Percentiles rank a stretch among this genome's conserved stretches.
Conservation (phyloP, 2,888 invertebrate genomes). For the Drosophila yooni region DNA sequence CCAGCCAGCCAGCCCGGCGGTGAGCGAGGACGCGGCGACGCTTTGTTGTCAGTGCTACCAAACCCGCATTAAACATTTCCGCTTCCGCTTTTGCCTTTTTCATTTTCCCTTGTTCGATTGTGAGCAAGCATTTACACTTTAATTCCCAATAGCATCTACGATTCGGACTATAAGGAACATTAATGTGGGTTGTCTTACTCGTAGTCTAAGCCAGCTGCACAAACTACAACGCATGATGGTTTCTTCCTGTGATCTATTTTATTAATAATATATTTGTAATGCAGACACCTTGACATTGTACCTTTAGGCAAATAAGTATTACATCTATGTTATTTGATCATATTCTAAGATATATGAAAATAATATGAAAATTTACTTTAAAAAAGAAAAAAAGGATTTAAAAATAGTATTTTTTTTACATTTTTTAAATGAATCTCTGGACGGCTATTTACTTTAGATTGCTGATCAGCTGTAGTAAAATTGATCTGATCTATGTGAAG, state of each 20-base stretch:
- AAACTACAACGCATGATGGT: not conserved
- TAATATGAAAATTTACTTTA: not conserved
- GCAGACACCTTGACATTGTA: not conserved
- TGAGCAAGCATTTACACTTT: slow-evolving; percentile 39
- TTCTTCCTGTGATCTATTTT: not conserved
- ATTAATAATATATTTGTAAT: not conserved
- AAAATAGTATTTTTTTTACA: not conserved
- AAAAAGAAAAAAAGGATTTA: not conserved
- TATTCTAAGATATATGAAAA: not conserved
- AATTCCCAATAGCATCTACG: slow-evolving; percentile 40
- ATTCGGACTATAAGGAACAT: slow-evolving; percentile 13
- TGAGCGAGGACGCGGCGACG: slow-evolving; percentile 24
- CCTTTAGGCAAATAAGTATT: not conserved
- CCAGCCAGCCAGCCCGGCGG: slow-evolving; percentile 10
- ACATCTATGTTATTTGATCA: not conserved
- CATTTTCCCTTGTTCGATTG: slow-evolving; percentile 27
- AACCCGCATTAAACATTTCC: slow-evolving; percentile 67
- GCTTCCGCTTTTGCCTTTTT: slow-evolving; percentile 50
- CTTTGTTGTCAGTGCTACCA: slow-evolving; percentile 35
- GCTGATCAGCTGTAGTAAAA: not conserved
- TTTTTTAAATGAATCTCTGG: not conserved
- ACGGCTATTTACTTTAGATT: not conserved
- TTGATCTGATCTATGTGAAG: not conserved
- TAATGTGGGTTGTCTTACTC: slow-evolving; percentile 4
- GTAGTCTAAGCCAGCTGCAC: slow-evolving; percentile 6